Evolutionary conservation across 92 coral and sea anemone genomes (phyloP).

Genomic region (Chrysogorgia sp.): DNA sequence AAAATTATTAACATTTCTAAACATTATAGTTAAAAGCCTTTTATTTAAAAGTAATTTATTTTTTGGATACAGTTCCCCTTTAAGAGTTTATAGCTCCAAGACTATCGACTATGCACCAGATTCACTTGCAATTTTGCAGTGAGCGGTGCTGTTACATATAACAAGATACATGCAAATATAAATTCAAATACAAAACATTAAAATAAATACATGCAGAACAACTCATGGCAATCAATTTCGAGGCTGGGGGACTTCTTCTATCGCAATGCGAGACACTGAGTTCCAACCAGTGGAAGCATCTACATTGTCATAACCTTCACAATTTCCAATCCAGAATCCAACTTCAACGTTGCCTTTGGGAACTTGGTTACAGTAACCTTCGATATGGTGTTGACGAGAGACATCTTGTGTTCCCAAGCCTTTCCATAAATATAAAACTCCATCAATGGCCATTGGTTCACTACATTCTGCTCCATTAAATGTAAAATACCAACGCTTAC

Average conservation of each 20-base stretch:
- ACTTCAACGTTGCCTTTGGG: not conserved
- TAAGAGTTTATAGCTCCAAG: no score
- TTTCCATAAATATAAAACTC: not conserved
- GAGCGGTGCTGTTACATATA: no score
- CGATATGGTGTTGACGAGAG: not conserved
- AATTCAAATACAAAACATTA: no score
- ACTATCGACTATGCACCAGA: no score
- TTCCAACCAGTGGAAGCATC: not conserved
- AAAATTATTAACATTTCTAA: no score
- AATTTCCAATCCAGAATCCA: constrained; percentile 5
- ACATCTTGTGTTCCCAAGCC: not conserved
- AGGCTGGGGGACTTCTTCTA: not conserved
- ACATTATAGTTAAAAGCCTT: no score
- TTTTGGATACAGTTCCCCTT: no score
- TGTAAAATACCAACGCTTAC: constrained; percentile 7
- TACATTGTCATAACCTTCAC: not conserved
- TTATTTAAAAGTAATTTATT: no score
- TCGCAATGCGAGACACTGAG: constrained; percentile 1
- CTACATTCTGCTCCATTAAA: constrained; percentile 4
- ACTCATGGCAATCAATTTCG: no score
- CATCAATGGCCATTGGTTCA: not conserved
- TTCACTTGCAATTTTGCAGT: no score
- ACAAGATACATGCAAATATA: no score
- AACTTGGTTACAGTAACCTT: not conserved
- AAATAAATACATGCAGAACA: no score